Conservation (phyloP, 2,113 vertebrate genomes). For the Gavialis gangeticus region DNA sequence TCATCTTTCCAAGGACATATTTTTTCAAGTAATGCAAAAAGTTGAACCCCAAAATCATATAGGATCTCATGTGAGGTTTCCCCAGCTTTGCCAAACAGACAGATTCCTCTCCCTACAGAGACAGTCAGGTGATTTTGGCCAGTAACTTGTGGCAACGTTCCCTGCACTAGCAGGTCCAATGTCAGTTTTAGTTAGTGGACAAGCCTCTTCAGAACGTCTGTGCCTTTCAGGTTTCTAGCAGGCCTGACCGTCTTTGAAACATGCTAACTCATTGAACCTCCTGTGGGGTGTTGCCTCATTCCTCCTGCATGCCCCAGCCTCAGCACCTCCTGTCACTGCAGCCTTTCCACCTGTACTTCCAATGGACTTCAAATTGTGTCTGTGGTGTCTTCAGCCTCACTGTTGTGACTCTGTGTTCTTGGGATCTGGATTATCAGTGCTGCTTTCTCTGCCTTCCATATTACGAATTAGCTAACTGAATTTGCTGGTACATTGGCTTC, state of each 20-base stretch:
- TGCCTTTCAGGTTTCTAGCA: not conserved
- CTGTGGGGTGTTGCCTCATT: not conserved
- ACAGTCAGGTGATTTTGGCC: rapidly evolving
- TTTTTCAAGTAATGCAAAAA: not conserved
- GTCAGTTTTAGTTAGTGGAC: not conserved
- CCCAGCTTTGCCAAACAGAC: not conserved
- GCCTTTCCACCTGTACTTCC: not conserved
- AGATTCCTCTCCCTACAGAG: not conserved
- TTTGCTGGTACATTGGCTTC: not conserved
- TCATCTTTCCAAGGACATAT: too few species aligned
- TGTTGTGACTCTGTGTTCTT: not conserved
- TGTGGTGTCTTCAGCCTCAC: not conserved
- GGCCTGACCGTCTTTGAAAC: not conserved
- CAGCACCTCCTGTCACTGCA: not conserved
- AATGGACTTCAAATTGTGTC: not conserved
- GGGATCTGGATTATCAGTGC: not conserved
- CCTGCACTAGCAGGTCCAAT: not conserved
- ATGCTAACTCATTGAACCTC: not conserved
- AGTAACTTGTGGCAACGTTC: not conserved
- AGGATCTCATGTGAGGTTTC: not conserved
- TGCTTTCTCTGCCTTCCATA: not conserved
- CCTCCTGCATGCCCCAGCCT: not conserved
- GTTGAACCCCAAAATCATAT: not conserved
- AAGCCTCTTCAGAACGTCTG: not conserved
- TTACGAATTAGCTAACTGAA: not conserved